phyloP scores from a whole-genome alignment of 2,113 vertebrate species.

The Carlito syrichta region DNA sequence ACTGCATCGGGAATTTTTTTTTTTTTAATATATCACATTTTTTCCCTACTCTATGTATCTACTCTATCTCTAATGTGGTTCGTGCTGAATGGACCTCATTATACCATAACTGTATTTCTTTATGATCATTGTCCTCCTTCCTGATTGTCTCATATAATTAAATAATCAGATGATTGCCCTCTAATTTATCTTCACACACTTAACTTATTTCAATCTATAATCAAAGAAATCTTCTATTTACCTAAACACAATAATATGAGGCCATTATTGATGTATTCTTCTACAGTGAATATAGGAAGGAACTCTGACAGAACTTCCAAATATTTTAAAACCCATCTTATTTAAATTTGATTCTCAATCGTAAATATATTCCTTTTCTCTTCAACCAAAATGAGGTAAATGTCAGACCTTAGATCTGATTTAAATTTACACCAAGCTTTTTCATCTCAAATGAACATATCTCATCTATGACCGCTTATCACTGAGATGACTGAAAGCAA shows the following conservation, averaged over 20 bases:
- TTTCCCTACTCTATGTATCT: not conserved
- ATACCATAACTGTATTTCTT: not conserved
- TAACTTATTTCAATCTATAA: not conserved
- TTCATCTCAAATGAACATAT: constrained; percentile 47
- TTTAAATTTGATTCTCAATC: constrained; percentile 48
- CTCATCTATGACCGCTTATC: constrained; percentile 26
- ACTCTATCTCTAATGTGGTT: not conserved
- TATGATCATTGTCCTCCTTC: not conserved
- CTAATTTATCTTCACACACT: not conserved
- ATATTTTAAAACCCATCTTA: not conserved
- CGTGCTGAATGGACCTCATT: not conserved
- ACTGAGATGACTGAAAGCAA: constrained; percentile 53
- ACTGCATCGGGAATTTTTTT: too few species aligned
- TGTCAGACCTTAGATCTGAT: constrained; percentile 48
- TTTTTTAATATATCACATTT: not conserved
- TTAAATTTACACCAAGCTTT: constrained; percentile 53
- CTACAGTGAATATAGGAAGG: not conserved
- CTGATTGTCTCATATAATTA: not conserved
- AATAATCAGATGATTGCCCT: not conserved
- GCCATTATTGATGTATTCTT: not conserved
- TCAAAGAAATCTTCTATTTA: not conserved
- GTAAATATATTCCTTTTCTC: constrained; percentile 30
- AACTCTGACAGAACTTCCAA: constrained; percentile 18
- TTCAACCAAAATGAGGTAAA: constrained; percentile 46
- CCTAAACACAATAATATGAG: not conserved